Conservation (phyloP, 2,888 invertebrate genomes). For the Nymphalis c-album region DNA sequence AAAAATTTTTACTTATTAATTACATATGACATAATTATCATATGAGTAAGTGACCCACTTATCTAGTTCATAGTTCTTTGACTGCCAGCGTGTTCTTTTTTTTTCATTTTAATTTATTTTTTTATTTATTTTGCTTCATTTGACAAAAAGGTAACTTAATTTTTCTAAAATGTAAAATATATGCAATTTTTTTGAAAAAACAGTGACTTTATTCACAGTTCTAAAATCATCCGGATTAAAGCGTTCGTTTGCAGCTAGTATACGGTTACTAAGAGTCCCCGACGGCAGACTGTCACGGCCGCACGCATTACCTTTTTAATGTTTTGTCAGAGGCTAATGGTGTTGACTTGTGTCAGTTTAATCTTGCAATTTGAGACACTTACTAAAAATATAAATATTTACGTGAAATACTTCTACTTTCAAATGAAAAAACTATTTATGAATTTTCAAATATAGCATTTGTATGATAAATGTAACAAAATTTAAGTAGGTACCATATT, state of each 20-base stretch:
- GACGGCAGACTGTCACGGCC: slow-evolving; percentile 26
- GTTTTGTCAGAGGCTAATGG: slow-evolving; percentile 45
- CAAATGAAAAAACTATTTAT: no score
- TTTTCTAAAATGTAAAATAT: background rate
- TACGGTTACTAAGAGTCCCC: slow-evolving; percentile 32
- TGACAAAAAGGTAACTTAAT: no score
- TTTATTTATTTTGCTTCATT: no score
- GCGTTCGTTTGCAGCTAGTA: slow-evolving; percentile 17
- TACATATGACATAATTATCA: no score
- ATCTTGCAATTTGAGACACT: slow-evolving; percentile 30
- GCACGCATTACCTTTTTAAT: slow-evolving; percentile 33
- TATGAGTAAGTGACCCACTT: no score
- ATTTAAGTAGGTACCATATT: no score
- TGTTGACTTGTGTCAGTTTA: slow-evolving; percentile 41
- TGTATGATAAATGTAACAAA: no score
- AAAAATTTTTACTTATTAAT: no score
- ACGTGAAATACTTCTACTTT: background rate
- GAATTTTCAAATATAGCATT: no score
- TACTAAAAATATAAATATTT: slow-evolving; percentile 13
- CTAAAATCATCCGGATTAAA: slow-evolving; percentile 18
- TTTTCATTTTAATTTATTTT: no score
- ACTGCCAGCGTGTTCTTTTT: no score
- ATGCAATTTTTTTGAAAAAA: background rate
- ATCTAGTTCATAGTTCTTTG: no score
- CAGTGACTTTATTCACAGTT: background rate